Evolutionary conservation across 2,888 invertebrate species (phyloP), one percentile per base, ranked within the genome.

Genomic region (Perithous albicinctus): DNA sequence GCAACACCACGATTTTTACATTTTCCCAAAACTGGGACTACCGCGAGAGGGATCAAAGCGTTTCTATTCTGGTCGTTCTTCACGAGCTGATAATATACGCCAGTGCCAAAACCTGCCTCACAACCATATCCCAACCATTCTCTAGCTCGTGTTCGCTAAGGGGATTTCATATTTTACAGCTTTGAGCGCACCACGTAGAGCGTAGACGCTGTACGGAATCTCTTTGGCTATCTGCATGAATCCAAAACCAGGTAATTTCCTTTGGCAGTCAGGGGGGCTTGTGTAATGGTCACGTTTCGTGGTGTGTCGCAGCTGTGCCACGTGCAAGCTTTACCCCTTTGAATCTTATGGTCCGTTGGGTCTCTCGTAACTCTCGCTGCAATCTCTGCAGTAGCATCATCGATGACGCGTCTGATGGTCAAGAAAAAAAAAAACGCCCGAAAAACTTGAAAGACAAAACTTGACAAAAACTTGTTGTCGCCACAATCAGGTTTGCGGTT

Each of bases 41-140:
- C 35, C 7, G 32, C 35, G 35, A 23, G 12, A 66, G 41, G 41
- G 41, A 48, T 77, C 69, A 63, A 70, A 77, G 69, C 20, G 77
- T 77, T 43, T 38, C 48, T 51, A 61, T 54, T 69, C 26, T 51
- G 29, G 51, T 63, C n/a, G n/a, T n/a, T n/a, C 48, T n/a, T 63
- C 15, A 20, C 41, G n/a, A n/a, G 23, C 15, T 35, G 18, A 51
- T 51, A 23, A 51, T 23, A 51, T 51, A 23, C 51, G 23, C 51
- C 43, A 38, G 56, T 46, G 54, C 46, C 59, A 20, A 46, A 59
- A 59, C 66, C 7, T 23, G 10, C 46, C 46, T 66, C 56, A 48
- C 46, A 56, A 23, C 38, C 56, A 10, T 67, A 56, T 63, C 15
- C 23, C 38, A 35, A 51, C 3, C 48, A 18, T 18, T 59, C 18